Conservation (phyloP, 2,888 invertebrate species). For the Brachyptera putata region DNA sequence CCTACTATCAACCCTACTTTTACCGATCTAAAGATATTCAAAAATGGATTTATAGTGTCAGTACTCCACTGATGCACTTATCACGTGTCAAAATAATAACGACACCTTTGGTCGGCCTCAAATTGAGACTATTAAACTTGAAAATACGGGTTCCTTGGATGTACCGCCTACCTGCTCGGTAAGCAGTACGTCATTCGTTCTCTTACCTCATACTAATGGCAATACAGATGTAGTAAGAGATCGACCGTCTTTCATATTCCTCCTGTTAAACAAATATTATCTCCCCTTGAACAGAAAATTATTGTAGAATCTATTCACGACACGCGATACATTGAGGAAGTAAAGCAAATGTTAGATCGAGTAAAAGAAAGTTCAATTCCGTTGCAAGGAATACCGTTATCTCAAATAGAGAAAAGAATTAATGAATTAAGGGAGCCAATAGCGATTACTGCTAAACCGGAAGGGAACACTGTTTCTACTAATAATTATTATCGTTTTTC, state of each 20-base stretch:
- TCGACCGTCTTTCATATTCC: neutral
- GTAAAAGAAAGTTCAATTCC: neutral
- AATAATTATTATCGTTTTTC: neutral
- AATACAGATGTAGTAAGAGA: neutral
- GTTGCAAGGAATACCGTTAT: neutral
- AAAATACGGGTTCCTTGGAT: neutral
- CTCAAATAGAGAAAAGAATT: neutral
- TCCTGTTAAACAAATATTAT: neutral
- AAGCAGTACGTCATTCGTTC: neutral
- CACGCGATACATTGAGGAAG: neutral
- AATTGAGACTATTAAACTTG: neutral
- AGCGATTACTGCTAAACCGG: neutral
- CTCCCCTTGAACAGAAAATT: neutral
- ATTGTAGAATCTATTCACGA: neutral
- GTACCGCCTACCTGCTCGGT: neutral
- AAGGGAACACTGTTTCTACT: too few relatives aligned
- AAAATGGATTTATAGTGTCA: neutral
- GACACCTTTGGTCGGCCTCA: neutral
- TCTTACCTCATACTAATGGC: neutral
- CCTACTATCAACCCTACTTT: neutral
- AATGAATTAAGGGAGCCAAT: neutral
- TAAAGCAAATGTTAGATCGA: neutral
- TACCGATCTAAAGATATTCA: neutral
- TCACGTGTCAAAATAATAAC: neutral
- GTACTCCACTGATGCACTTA: neutral